Percentiles rank a stretch among this genome's conserved stretches.
These are phyloP conservation scores for Carabus problematicus DNA, from an alignment of 2,888 invertebrate species.

Conservation along the genomic window DNA sequence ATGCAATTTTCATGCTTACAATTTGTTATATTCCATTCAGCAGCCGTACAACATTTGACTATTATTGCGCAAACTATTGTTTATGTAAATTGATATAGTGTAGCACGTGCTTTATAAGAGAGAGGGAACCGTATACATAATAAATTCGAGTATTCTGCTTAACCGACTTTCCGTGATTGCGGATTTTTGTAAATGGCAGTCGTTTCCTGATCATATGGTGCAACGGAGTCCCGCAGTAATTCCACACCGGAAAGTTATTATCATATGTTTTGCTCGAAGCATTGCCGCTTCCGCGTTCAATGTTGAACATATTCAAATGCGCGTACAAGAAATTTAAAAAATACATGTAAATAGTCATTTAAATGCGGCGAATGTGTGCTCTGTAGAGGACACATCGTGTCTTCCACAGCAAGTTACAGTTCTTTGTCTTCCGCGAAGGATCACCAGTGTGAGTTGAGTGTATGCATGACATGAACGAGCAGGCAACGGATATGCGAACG, in stretches of 20 bases:
- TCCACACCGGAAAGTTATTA: constrained; percentile 23
- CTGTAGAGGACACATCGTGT: constrained; percentile 1
- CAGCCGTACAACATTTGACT: too few species aligned
- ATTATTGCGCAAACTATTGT: too few species aligned
- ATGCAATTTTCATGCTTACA: too few species aligned
- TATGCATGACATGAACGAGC: not conserved
- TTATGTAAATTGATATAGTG: too few species aligned
- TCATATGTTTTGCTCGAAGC: constrained; percentile 11
- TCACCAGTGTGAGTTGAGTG: too few species aligned
- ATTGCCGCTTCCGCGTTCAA: constrained; percentile 6
- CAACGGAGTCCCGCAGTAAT: constrained; percentile 14
- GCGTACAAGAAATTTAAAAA: not conserved
- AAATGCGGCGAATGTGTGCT: constrained; percentile 13
- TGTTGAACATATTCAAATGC: constrained; percentile 11
- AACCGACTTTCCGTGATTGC: constrained; percentile 12
- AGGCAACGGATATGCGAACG: too few species aligned
- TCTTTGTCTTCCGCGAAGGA: too few species aligned
- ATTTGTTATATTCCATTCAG: too few species aligned
- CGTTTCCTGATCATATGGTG: constrained; percentile 13
- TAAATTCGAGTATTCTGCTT: too few species aligned
- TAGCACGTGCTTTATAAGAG: too few species aligned
- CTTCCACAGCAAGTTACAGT: too few species aligned
- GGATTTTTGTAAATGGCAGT: constrained; percentile 18
- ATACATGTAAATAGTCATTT: constrained; percentile 9
- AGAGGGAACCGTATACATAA: too few species aligned